Percentiles rank a stretch among this genome's conserved stretches.
Evolutionary conservation across 2,888 invertebrate species (phyloP).

Genomic region (Teleogryllus oceanicus): DNA sequence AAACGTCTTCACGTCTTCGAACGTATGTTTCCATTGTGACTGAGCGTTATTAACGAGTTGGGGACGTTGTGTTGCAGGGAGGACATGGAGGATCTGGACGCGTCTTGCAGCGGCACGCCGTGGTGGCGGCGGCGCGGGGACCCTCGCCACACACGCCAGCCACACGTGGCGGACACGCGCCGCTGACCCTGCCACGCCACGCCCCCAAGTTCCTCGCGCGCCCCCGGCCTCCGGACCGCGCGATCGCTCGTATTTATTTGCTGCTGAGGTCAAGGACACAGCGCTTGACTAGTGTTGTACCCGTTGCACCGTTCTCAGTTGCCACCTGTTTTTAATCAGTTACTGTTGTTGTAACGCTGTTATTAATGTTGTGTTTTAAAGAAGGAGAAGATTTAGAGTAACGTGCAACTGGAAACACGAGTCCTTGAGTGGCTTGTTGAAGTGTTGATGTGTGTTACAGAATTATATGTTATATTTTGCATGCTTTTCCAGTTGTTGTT

Average conservation of each 20-base stretch:
- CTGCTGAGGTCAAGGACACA: background rate
- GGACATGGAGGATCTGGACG: background rate
- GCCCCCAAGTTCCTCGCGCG: background rate
- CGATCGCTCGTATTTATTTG: background rate
- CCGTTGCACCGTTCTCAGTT: background rate
- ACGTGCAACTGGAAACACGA: background rate
- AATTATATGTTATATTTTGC: background rate
- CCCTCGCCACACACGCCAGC: background rate
- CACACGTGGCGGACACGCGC: background rate
- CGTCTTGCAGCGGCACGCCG: background rate
- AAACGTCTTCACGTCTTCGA: no score
- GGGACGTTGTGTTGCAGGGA: background rate
- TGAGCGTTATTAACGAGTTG: no score
- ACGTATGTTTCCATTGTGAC: no score
- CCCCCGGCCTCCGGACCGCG: background rate
- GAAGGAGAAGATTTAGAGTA: background rate
- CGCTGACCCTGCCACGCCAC: background rate
- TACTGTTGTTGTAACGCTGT: background rate
- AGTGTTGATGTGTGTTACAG: background rate
- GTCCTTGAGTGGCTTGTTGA: background rate
- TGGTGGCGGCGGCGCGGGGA: background rate
- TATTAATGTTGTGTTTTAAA: background rate
- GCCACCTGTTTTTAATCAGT: no score
- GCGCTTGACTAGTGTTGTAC: background rate
- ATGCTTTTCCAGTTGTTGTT: background rate